phyloP scores from a whole-genome alignment of 2,797 vertebrate species.

The Galago senegalensis region DNA sequence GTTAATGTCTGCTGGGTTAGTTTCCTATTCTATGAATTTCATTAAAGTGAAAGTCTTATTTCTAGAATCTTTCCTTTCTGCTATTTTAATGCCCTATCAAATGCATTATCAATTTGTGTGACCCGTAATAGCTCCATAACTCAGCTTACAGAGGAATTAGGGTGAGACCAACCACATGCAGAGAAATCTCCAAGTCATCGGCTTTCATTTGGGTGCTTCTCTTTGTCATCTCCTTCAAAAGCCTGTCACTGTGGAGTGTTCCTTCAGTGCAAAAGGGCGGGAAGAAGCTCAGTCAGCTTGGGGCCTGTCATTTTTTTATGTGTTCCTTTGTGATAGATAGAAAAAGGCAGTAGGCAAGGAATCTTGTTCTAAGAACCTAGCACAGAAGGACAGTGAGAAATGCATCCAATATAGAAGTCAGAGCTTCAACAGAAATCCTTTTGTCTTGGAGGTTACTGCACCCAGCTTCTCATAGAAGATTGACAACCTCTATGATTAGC shows the following conservation, averaged over 20 bases:
- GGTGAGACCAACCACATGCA: background rate
- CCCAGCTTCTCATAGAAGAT: background rate
- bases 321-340: conserved; percentile 61
- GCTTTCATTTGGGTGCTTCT: conserved; percentile 68
- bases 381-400: conserved; percentile 35
- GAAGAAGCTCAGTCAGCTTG: conserved; percentile 53
- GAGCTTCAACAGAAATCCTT: background rate
- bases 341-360: conserved; percentile 60
- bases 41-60: conserved; percentile 61
- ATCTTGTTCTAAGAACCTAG: conserved; percentile 32
- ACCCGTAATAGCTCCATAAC: background rate
- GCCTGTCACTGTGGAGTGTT: conserved; percentile 51
- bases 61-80: conserved; percentile 62
- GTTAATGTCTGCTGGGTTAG: conserved; percentile 31
- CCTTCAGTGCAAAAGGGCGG: conserved; percentile 47
- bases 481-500: conserved; percentile 54
- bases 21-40: conserved; percentile 33
- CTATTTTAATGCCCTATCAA: conserved; percentile 58
- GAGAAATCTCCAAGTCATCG: conserved; percentile 58
- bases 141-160: conserved; percentile 57
- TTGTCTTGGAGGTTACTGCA: conserved; percentile 9
- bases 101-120: conserved; percentile 64
- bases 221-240: conserved; percentile 67
- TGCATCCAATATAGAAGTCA: conserved; percentile 46
- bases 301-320: conserved; percentile 68